Evolutionary conservation across 2,113 vertebrate genomes (phyloP).

Genomic region (Syngnathoides biaculeatus): DNA sequence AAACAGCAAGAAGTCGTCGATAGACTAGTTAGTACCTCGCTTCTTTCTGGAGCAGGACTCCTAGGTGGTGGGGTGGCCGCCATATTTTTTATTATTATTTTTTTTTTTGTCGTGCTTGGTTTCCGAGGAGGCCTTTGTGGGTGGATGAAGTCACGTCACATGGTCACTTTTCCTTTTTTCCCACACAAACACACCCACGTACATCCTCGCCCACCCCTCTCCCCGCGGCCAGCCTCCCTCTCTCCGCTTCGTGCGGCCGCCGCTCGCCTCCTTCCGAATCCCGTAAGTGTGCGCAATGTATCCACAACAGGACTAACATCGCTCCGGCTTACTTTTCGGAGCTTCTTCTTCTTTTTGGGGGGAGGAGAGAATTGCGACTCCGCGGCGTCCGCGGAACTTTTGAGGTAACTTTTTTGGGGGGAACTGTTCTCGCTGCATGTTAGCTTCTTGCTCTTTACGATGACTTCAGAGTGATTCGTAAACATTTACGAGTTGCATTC

Average conservation of each 20-base stretch:
- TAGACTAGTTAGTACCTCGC: background rate
- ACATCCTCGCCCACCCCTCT: conserved; percentile 24
- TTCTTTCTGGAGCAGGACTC: background rate
- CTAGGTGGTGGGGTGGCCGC: background rate
- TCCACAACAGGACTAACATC: conserved; percentile 21
- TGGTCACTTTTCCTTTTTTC: conserved; percentile 68
- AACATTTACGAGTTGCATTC: background rate
- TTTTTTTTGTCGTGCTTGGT: conserved; percentile 19
- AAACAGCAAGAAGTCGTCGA: background rate
- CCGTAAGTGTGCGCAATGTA: conserved; percentile 21
- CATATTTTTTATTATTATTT: conserved; percentile 20
- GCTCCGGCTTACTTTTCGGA: conserved; percentile 12
- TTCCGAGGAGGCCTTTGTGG: conserved; percentile 47
- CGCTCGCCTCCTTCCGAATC: conserved; percentile 33
- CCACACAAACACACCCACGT: conserved; percentile 69
- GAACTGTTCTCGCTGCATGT: conserved; percentile 5
- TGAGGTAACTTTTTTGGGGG: conserved; percentile 19
- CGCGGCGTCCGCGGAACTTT: conserved; percentile 7
- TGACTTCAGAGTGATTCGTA: background rate
- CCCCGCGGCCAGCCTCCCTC: conserved; percentile 57
- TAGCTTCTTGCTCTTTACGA: background rate
- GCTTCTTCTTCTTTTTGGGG: background rate
- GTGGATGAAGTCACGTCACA: conserved; percentile 67
- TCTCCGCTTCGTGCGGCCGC: conserved; percentile 38
- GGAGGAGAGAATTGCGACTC: conserved; percentile 8